Base-by-base conservation (phyloP, 2,888 invertebrate species). In the Thumatha senex region DNA sequence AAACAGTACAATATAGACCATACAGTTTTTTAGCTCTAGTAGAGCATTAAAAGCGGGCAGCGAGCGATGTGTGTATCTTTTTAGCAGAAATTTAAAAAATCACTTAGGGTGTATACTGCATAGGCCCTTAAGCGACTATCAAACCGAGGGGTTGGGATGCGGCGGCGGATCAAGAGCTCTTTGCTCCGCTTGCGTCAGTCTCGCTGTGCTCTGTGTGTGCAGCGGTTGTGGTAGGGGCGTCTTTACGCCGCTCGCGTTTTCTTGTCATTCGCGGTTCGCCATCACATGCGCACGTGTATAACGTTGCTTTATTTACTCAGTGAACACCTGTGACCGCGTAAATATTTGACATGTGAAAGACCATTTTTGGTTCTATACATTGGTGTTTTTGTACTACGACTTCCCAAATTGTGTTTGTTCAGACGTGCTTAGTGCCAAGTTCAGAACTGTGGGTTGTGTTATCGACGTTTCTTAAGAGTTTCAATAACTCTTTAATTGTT, bases 331-430 rank as follows among this genome's bases (percentile, higher is more conserved):
- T 89, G 87, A 82, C 85, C 76, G 76, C 78, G 75, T 80, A 81
- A 84, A 82, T 85, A 82, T 85, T 84, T 81, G 73, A 76, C 82
- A 86, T 86, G 88, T 89, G 88, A 85, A 80, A 80, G 77, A 86
- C 82, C 84, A 80, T 61, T 74, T 72, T 78, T 79, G 77, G 83
- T 84, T 82, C 61, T 70, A 71, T 67, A 67, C 76, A 76, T 78
- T 76, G 78, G 76, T 76, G 71, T 78, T 74, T 69, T 62, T 71
- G 76, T 74, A 31, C 77, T 76, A 75, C 56, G 51, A 67, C 66
- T 61, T 64, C 62, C 48, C 70, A 70, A 75, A 67, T 75, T 76
- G 78, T 82, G 81, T 67, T 73, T 70, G 56, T 68, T 70, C 63
- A 69, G 70, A 74, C 76, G 78, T 82, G 76, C 78, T 81, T 82